phyloP scores from a whole-genome alignment of 2,113 vertebrate species.

The Podilymbus podiceps region DNA sequence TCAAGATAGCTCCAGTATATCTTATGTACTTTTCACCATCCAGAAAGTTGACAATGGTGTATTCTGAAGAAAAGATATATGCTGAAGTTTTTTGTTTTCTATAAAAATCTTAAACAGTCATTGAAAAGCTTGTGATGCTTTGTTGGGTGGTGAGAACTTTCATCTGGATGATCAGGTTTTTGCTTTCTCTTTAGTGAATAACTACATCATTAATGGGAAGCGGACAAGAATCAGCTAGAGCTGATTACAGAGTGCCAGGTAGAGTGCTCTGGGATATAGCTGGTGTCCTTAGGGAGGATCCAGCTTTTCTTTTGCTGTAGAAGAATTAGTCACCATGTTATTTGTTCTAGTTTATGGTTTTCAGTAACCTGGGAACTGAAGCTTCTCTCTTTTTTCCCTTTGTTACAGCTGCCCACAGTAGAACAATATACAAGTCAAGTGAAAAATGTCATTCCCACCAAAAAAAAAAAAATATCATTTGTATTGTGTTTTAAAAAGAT shows the following conservation, averaged over 20 bases:
- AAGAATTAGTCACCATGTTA: neutral
- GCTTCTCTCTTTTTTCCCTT: neutral
- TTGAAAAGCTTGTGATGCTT: neutral
- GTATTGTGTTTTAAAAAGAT: neutral
- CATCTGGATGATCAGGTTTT: neutral
- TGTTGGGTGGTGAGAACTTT: neutral
- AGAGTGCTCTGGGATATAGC: neutral
- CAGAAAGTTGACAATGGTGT: neutral
- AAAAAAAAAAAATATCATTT: neutral
- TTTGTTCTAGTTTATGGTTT: neutral
- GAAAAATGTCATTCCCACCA: neutral
- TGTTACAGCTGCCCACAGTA: neutral
- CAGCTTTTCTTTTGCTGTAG: neutral
- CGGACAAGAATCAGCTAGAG: neutral
- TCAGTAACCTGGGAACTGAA: neutral
- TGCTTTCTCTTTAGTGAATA: neutral
- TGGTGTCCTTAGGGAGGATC: neutral
- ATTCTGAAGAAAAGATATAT: neutral
- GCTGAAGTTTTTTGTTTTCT: neutral
- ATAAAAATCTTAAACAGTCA: neutral
- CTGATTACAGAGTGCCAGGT: neutral
- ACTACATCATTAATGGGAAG: neutral
- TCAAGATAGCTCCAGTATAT: neutral
- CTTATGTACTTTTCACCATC: neutral
- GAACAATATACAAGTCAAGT: neutral